Base-by-base conservation (phyloP, 2,113 vertebrate species). In the Mola mola region DNA sequence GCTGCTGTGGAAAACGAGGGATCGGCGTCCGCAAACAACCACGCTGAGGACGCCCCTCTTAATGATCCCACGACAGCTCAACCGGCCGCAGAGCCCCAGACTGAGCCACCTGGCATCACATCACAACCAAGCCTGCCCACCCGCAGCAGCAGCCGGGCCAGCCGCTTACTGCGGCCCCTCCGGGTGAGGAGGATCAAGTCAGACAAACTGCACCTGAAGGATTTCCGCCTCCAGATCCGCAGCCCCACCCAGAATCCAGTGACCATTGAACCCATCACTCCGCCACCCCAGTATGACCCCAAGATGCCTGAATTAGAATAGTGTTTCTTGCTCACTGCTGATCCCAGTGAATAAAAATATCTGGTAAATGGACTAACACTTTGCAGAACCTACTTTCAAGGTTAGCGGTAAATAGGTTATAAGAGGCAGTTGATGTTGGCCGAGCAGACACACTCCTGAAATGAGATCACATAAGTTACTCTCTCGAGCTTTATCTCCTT, bases 131-230 rank as follows among this genome's bases (percentile, higher is more conserved):
- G 75, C 24, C 34, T 83, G 48, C 87, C 86, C 7, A 5, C 76
- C 8, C 91, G 92, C 13, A 94, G 91, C 61, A 64, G 59, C 78
- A 94, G 94, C 13, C 93, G 91, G 22, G 79, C 93, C 42, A 93
- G 92, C 78, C 94, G 93, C 19, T 85, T 91, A 38, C 91, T 97
- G 48, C 93, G 93, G 41, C 95, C 97, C 0, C 92, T 97, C 4
- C 93, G 92, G 49, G 92, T 98, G 2, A 93, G 96, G 9, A 92
- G 97, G 73, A 96, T 98, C 80, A 96, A 96, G 70, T 99, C 96
- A 0, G 97, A 99, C 78, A 98, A 96, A 80, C 91, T 98, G 21
- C 96, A 97, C 82, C 84, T 95, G 17, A 98, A 95, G 83, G 95
- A 96, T 71, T 92, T 99, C 47, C 89, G 86, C 16, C 71, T 93